Conservation (phyloP, 2,888 invertebrate genomes). For the Platycheirus albimanus region DNA sequence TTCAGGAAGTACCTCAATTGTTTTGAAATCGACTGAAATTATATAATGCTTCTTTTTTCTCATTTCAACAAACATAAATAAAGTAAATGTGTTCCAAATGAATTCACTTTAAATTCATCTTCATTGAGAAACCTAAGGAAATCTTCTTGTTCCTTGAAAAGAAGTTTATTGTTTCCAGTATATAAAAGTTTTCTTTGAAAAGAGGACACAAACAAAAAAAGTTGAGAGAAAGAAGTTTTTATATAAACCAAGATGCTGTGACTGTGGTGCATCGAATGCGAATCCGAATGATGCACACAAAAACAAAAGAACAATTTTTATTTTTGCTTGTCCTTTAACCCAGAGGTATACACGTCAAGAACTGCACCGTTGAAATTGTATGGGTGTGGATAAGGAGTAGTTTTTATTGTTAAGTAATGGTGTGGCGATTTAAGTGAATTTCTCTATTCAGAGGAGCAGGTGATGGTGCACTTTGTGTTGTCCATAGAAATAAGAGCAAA, state of each 20-base stretch:
- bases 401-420: neutral
- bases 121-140: neutral
- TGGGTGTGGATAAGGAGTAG: neutral
- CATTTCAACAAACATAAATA: neutral
- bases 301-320: neutral
- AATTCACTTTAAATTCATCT: neutral
- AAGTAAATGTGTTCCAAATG: neutral
- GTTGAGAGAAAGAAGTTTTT: neutral
- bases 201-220: neutral
- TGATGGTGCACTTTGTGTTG: no score
- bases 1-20: no score
- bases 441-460: no score
- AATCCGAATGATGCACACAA: no score
- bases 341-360: neutral
- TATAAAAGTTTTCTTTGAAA: neutral
- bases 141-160: constrained; percentile 2
- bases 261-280: neutral
- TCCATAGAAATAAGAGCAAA: no score
- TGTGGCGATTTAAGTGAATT: no score
- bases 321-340: neutral
- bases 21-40: no score
- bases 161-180: neutral
- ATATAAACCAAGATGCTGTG: neutral
- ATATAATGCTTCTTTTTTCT: neutral
- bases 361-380: neutral